Conservation (phyloP, 1,140 invertebrate genomes). For the Drosophila watanabei region DNA sequence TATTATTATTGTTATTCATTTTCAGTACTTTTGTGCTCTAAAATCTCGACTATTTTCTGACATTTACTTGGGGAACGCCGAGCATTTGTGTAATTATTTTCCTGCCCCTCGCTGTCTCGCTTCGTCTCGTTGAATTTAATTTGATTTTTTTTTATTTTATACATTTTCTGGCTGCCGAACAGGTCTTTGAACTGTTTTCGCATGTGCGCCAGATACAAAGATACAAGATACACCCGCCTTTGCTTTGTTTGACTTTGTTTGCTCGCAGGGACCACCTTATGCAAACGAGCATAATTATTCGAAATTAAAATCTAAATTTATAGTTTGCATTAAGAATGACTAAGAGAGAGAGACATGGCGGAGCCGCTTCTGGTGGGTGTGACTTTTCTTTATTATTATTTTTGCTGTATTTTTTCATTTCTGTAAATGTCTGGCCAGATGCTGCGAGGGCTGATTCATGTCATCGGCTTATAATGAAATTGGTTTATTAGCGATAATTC, state of each 20-base stretch:
- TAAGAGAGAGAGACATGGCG: constrained; percentile 51
- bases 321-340: constrained; percentile 73
- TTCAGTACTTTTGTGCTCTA: constrained; percentile 24
- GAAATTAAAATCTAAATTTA: constrained; percentile 81
- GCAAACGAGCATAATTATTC: constrained; percentile 78
- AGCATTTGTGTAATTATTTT: constrained; percentile 58
- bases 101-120: neutral
- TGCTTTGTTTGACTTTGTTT: constrained; percentile 50
- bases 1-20: constrained; percentile 46
- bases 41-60: constrained; percentile 48
- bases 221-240: constrained; percentile 26
- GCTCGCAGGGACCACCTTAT: constrained; percentile 55
- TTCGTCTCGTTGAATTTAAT: constrained; percentile 16
- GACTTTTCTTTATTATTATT: constrained; percentile 18
- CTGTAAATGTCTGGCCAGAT: constrained; percentile 29
- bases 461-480: constrained; percentile 74
- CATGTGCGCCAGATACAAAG: constrained; percentile 78
- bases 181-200: constrained; percentile 81
- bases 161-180: constrained; percentile 58
- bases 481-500: constrained; percentile 79
- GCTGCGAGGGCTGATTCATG: constrained; percentile 66
- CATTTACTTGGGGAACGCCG: constrained; percentile 47
- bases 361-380: constrained; percentile 31
- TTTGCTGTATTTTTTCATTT: constrained; percentile 48
- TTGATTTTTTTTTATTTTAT: constrained; percentile 29